Evolutionary conservation across 2,888 invertebrate genomes (phyloP).

Genomic region (Augochlorella aurata): DNA sequence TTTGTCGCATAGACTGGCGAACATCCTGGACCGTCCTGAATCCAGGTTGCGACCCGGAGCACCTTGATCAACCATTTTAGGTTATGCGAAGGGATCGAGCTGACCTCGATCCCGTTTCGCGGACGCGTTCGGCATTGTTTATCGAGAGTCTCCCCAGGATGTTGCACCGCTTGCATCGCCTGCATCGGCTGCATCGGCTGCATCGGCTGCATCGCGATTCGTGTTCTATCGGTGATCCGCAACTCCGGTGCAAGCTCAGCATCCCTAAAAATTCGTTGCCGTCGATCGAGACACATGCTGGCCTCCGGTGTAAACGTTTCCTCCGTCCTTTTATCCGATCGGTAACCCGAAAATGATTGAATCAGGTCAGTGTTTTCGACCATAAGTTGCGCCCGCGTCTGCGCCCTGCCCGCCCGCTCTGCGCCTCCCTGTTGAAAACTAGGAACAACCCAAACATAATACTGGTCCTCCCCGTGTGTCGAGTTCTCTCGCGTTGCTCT

Average conservation of each 20-base stretch:
- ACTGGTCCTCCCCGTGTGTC: background rate
- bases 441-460: slow-evolving; percentile 79
- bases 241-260: too few relatives aligned
- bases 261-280: too few relatives aligned
- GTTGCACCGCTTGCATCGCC: too few relatives aligned
- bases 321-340: background rate
- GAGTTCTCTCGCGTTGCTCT: background rate
- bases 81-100: slow-evolving; percentile 20
- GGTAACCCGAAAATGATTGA: slow-evolving; percentile 75
- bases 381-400: slow-evolving; percentile 79
- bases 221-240: too few relatives aligned
- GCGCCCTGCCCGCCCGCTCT: slow-evolving; percentile 69
- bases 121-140: slow-evolving; percentile 23
- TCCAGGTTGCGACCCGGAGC: background rate
- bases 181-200: too few relatives aligned
- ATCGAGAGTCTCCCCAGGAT: background rate
- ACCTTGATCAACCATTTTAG: slow-evolving; percentile 10
- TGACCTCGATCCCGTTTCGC: background rate
- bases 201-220: too few relatives aligned
- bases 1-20: slow-evolving; percentile 2
- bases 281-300: too few relatives aligned
- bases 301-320: background rate
- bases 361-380: slow-evolving; percentile 81
- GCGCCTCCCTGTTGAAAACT: slow-evolving; percentile 79
- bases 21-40: background rate